Evolutionary conservation across 2,797 vertebrate genomes (phyloP).

Genomic region (Pseudopleuronectes americanus): DNA sequence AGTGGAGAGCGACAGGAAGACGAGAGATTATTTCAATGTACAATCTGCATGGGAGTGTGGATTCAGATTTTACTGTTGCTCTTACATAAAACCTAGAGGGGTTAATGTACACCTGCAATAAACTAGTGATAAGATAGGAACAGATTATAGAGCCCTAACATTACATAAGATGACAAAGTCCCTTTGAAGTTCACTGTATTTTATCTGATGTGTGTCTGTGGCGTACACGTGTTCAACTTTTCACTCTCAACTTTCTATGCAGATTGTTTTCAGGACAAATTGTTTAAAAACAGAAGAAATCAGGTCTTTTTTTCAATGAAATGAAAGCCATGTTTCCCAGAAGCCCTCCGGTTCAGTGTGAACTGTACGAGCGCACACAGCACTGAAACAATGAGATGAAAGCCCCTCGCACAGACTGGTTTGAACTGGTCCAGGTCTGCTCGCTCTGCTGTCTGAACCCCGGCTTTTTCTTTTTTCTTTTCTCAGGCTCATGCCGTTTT

Average conservation of each 20-base stretch:
- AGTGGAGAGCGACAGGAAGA: neutral
- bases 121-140: constrained; percentile 2
- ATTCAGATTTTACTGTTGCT: neutral
- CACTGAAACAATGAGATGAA: constrained; percentile 73
- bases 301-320: neutral
- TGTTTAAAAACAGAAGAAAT: constrained; percentile 6
- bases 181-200: neutral
- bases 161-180: constrained; percentile 45
- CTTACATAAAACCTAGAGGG: neutral
- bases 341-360: constrained; percentile 1
- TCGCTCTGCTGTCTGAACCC: neutral
- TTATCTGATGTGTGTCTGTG: neutral
- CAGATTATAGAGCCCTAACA: neutral
- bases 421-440: constrained; percentile 62
- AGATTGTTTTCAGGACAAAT: neutral
- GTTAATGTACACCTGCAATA: constrained; percentile 18
- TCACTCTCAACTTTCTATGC: constrained; percentile 4
- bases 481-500: constrained; percentile 35
- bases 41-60: neutral
- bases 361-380: neutral
- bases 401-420: constrained; percentile 61
- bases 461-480: constrained; percentile 1
- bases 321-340: constrained; percentile 10
- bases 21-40: neutral
- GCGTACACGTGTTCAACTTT: neutral